A percentile compares a stretch with the other conserved stretches of the same genome.
Evolutionary conservation across 2,797 vertebrate species (phyloP).

Genomic region (Diglossa cyanea): DNA sequence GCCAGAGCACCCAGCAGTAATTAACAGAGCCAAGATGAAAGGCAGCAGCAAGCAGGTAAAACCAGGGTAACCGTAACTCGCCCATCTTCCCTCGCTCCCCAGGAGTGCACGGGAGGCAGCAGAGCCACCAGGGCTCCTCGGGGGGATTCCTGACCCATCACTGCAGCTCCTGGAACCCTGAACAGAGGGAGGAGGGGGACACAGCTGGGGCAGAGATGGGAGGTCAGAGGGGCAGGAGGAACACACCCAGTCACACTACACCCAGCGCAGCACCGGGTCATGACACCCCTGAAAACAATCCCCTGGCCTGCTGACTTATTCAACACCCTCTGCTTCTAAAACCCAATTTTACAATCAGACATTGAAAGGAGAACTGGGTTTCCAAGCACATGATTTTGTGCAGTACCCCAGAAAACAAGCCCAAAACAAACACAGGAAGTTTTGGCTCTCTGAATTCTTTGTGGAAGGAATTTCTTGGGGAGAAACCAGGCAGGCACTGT

Average conservation of each 20-base stretch:
- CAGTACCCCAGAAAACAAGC: neutral
- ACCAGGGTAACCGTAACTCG: neutral
- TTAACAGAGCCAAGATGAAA: constrained; percentile 40
- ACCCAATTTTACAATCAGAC: neutral
- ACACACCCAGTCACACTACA: neutral
- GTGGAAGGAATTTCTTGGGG: neutral
- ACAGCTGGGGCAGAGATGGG: accelerated
- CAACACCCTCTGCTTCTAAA: neutral
- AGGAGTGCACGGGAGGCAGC: neutral
- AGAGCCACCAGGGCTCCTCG: neutral
- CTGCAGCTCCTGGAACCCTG: too few relatives aligned
- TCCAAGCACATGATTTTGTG: neutral
- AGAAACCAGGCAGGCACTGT: neutral
- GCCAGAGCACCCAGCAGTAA: constrained; percentile 30
- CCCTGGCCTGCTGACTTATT: neutral
- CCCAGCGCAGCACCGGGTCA: neutral
- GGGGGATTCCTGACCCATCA: neutral
- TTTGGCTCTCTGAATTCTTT: neutral
- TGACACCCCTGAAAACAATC: neutral
- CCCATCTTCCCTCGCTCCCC: neutral
- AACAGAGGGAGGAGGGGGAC: neutral
- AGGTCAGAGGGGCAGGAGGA: neutral
- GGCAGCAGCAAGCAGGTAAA: neutral
- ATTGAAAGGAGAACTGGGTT: neutral
- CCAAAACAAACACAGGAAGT: neutral